Conservation (phyloP, 2,113 vertebrate genomes). For the Corythornis cristatus region DNA sequence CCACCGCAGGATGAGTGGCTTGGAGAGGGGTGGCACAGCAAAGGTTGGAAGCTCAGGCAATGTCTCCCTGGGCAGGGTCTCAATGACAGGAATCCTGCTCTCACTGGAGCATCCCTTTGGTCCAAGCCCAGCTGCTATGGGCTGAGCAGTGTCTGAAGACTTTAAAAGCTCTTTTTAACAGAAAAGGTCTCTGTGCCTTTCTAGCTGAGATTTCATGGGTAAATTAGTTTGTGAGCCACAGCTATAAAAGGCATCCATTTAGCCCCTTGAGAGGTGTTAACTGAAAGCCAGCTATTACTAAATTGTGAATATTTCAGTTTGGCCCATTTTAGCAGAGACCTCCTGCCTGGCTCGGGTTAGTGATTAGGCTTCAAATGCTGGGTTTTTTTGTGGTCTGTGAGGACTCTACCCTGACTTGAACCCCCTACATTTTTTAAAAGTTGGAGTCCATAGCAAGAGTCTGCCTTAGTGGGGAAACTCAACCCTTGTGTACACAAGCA, state of each 20-base stretch:
- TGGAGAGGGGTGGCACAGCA: background rate
- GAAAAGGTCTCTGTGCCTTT: background rate
- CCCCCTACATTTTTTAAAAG: background rate
- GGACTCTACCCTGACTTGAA: background rate
- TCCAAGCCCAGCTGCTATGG: background rate
- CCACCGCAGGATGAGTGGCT: accelerated
- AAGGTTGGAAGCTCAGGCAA: background rate
- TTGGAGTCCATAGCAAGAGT: background rate
- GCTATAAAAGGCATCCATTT: slow-evolving; percentile 12
- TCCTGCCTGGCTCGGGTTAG: background rate
- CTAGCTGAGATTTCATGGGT: background rate
- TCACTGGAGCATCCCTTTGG: accelerated
- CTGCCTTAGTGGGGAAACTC: background rate
- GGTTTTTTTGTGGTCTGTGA: background rate
- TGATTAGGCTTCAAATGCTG: background rate
- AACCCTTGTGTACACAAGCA: background rate
- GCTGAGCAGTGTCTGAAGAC: background rate
- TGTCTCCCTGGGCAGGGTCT: background rate
- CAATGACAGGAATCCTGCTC: accelerated
- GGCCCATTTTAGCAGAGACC: background rate
- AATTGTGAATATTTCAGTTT: slow-evolving; percentile 34
- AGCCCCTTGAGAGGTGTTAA: background rate
- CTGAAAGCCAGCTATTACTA: background rate
- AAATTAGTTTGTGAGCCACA: background rate
- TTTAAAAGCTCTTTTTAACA: background rate